Evolutionary conservation across 2,113 vertebrate genomes (phyloP).

Genomic region (Sebastes fasciatus): DNA sequence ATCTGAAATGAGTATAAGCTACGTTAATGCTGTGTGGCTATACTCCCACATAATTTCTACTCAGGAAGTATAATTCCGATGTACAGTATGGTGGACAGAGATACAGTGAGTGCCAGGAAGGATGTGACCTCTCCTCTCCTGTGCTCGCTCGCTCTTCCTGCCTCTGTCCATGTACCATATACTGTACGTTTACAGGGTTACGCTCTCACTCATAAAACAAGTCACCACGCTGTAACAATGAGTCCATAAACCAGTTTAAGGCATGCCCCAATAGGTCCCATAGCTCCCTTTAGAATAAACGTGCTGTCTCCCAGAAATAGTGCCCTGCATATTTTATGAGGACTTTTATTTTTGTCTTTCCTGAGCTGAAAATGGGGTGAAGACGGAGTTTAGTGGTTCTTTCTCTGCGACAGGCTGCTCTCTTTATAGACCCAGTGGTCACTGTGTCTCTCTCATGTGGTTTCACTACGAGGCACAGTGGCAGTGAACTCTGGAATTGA

Average conservation of each 20-base stretch:
- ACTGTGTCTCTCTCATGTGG: slow-evolving; percentile 73
- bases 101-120: slow-evolving; percentile 58
- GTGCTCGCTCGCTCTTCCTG: slow-evolving; percentile 57
- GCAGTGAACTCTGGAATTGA: slow-evolving; percentile 61
- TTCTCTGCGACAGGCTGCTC: slow-evolving; percentile 40
- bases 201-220: slow-evolving; percentile 56
- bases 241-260: slow-evolving; percentile 52
- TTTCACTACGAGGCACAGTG: slow-evolving; percentile 30
- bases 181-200: slow-evolving; percentile 46
- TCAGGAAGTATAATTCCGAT: slow-evolving; percentile 55
- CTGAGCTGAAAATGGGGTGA: slow-evolving; percentile 55
- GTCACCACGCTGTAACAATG: slow-evolving; percentile 40
- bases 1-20: slow-evolving; percentile 9
- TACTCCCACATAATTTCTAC: neutral
- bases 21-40: slow-evolving; percentile 6
- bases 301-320: slow-evolving; percentile 64
- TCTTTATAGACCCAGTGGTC: slow-evolving; percentile 68
- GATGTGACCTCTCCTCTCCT: slow-evolving; percentile 46
- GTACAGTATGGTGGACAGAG: slow-evolving; percentile 44
- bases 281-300: slow-evolving; percentile 46
- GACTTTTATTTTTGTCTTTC: slow-evolving; percentile 65
- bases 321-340: slow-evolving; percentile 62
- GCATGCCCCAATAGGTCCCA: slow-evolving; percentile 47
- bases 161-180: slow-evolving; percentile 44
- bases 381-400: slow-evolving; percentile 64